Conservation (phyloP, 2,797 vertebrate genomes). For the Acropternis orthonyx region DNA sequence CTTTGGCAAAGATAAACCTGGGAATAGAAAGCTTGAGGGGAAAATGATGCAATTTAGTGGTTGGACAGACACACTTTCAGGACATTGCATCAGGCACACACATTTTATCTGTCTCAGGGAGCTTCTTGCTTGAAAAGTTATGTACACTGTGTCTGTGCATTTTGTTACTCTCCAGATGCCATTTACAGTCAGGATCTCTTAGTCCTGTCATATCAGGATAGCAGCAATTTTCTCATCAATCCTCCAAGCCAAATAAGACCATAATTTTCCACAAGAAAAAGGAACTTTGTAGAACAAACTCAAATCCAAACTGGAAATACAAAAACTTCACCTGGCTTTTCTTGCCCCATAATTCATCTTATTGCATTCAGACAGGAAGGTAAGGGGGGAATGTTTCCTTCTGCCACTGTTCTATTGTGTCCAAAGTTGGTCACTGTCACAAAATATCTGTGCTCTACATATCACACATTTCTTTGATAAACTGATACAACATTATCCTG, state of each 20-base stretch:
- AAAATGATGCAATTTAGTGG: not conserved
- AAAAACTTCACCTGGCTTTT: not conserved
- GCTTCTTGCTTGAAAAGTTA: not conserved
- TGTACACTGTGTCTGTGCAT: not conserved
- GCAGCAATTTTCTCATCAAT: not conserved
- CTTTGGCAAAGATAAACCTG: not conserved
- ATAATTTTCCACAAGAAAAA: not conserved
- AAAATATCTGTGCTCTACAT: not conserved
- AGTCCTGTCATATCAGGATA: not conserved
- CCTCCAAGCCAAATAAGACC: not conserved
- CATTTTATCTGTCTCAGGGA: not conserved
- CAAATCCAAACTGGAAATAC: not conserved
- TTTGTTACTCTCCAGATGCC: not conserved
- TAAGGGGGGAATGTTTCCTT: not conserved
- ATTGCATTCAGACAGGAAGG: not conserved
- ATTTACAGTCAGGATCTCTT: not conserved
- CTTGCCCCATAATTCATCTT: not conserved
- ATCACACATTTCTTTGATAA: not conserved
- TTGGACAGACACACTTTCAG: not conserved
- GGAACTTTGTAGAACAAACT: not conserved
- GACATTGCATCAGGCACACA: not conserved
- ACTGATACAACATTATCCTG: not conserved
- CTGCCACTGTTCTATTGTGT: not conserved
- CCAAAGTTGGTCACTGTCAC: accelerated
- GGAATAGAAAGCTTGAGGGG: not conserved